These are phyloP conservation scores for Austrolebias charrua DNA, from an alignment of 2,797 vertebrate genomes.

Conservation along the genomic window DNA sequence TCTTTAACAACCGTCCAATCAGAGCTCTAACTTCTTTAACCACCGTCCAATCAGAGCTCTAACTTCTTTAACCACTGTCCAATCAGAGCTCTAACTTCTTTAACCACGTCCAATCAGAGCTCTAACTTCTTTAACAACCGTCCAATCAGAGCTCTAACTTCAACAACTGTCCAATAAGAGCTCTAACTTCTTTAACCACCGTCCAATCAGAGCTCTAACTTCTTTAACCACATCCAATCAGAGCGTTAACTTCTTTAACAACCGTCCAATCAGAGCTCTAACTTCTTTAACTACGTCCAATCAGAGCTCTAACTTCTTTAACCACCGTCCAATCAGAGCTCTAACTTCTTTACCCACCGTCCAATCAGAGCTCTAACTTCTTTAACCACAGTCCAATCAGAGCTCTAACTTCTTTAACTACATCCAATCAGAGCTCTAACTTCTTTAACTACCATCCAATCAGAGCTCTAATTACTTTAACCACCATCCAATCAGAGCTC, in stretches of 20 bases:
- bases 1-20: background rate
- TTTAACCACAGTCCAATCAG: too few relatives aligned
- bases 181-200: background rate
- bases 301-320: background rate
- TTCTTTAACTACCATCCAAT: background rate
- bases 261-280: background rate
- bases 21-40: background rate
- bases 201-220: background rate
- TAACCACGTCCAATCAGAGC: background rate
- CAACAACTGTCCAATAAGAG: background rate
- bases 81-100: too few relatives aligned
- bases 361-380: background rate
- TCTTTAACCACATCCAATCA: background rate
- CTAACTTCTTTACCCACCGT: background rate
- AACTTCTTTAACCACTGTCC: background rate
- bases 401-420: too few relatives aligned
- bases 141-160: background rate
- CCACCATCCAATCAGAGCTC: background rate
- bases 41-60: background rate
- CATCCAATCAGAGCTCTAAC: background rate
- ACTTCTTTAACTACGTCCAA: background rate
- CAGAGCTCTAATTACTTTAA: background rate
- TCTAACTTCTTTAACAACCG: background rate
- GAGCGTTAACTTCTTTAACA: too few relatives aligned
- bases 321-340: background rate